These are phyloP conservation scores for Poecilobothrus nobilitatus DNA, from an alignment of 2,888 invertebrate genomes.

Conservation along the genomic window DNA sequence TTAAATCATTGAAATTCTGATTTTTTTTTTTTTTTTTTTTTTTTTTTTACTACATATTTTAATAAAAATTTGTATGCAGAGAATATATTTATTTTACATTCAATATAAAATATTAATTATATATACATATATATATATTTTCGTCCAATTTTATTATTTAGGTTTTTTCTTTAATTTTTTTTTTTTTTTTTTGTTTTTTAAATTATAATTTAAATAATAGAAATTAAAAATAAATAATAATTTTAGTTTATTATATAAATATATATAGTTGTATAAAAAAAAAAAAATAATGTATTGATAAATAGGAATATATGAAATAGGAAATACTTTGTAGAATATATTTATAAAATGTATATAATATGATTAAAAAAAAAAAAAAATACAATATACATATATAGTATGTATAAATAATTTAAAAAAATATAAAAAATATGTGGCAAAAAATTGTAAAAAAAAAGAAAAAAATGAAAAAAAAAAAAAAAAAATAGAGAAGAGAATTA, in stretches of 20 bases:
- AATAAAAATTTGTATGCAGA: too few relatives aligned
- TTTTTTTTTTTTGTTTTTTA: too few relatives aligned
- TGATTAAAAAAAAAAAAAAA: not conserved
- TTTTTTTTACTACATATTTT: too few relatives aligned
- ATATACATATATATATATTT: not conserved
- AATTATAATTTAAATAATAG: too few relatives aligned
- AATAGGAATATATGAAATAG: not conserved
- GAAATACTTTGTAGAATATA: not conserved
- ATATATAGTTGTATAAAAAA: not conserved
- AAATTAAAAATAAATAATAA: not conserved
- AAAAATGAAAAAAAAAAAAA: not conserved
- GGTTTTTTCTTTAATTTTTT: not conserved
- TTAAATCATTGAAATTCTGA: too few relatives aligned
- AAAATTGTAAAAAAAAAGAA: not conserved
- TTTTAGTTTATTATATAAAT: not conserved
- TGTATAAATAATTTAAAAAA: not conserved
- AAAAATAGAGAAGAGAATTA: too few relatives aligned
- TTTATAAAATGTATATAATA: not conserved
- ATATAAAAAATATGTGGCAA: not conserved
- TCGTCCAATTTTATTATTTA: slow-evolving; percentile 2
- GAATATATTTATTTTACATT: not conserved
- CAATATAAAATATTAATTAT: not conserved
- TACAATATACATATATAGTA: not conserved
- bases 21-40: too few relatives aligned
- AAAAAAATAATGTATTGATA: not conserved